Conservation (phyloP, 30 jellyfish, hydroid and myxozoan species). For the Aurelia sp. region DNA sequence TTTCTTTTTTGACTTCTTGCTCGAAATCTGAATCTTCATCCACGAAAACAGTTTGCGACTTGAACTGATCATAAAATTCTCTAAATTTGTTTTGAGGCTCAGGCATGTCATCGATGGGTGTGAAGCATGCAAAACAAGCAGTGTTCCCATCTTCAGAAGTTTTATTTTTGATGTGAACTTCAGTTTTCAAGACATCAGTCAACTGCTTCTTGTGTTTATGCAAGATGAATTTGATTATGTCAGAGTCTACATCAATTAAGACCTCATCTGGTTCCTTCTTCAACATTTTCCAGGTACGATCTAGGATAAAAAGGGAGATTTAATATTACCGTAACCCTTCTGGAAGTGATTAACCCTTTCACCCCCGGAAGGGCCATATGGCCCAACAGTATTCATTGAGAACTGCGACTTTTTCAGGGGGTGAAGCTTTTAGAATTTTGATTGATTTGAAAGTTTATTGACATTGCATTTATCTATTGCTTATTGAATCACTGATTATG, state of each 20-base stretch:
- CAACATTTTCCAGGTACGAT: constrained; percentile 36
- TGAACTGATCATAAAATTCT: constrained; percentile 4
- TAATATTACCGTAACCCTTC: too few relatives aligned
- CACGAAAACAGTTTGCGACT: background rate
- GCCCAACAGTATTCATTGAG: too few relatives aligned
- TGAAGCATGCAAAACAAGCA: constrained; percentile 18
- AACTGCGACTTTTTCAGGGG: too few relatives aligned
- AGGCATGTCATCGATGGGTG: constrained; percentile 12
- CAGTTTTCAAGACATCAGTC: background rate
- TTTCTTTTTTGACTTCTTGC: background rate
- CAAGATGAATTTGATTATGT: constrained; percentile 4
- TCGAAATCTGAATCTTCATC: background rate
- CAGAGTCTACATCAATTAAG: constrained; percentile 8
- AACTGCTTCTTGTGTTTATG: constrained; percentile 2
- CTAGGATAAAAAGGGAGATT: background rate
- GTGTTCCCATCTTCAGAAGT: background rate
- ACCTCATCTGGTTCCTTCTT: constrained; percentile 33
- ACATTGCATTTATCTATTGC: too few relatives aligned
- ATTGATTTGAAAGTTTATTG: too few relatives aligned
- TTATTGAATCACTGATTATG: too few relatives aligned
- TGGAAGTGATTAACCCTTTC: too few relatives aligned
- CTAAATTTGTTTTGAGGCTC: background rate
- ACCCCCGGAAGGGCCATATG: too few relatives aligned
- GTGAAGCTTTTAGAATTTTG: too few relatives aligned
- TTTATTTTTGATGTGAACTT: constrained; percentile 14